Evolutionary conservation across 2,888 invertebrate species (phyloP).

Genomic region (Polyommatus iphigenia): DNA sequence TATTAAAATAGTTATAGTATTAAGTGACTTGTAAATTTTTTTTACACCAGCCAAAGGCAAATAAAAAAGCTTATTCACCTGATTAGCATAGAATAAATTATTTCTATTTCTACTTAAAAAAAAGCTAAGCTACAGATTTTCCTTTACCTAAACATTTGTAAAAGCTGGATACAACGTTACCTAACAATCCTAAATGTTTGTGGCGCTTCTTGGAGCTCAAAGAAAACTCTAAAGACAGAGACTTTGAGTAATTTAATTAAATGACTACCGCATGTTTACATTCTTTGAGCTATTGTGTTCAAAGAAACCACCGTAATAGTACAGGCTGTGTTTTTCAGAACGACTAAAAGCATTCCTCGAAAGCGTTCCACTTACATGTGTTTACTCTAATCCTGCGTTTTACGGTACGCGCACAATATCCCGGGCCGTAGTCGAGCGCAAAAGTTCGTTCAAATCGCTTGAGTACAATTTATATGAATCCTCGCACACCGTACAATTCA

Average conservation of each 20-base stretch:
- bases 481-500: too few relatives aligned
- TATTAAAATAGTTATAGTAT: too few relatives aligned
- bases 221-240: conserved; percentile 6
- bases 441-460: not conserved
- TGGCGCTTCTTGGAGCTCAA: not conserved
- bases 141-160: not conserved
- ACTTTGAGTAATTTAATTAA: conserved; percentile 31
- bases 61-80: too few relatives aligned
- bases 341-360: conserved; percentile 27
- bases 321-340: conserved; percentile 27
- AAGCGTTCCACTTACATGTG: conserved; percentile 20
- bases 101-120: too few relatives aligned
- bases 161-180: not conserved
- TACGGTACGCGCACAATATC: not conserved
- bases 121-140: not conserved
- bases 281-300: conserved; percentile 24
- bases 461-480: not conserved
- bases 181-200: conserved; percentile 1
- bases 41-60: too few relatives aligned
- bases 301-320: conserved; percentile 29
- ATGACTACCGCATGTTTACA: conserved; percentile 24
- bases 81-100: too few relatives aligned
- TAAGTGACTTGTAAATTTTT: too few relatives aligned
- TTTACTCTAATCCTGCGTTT: conserved; percentile 27
- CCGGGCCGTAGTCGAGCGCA: not conserved